Evolutionary conservation across 2,888 invertebrate species (phyloP), one percentile per base, ranked within the genome.

Genomic region (Drosophila siamana): DNA sequence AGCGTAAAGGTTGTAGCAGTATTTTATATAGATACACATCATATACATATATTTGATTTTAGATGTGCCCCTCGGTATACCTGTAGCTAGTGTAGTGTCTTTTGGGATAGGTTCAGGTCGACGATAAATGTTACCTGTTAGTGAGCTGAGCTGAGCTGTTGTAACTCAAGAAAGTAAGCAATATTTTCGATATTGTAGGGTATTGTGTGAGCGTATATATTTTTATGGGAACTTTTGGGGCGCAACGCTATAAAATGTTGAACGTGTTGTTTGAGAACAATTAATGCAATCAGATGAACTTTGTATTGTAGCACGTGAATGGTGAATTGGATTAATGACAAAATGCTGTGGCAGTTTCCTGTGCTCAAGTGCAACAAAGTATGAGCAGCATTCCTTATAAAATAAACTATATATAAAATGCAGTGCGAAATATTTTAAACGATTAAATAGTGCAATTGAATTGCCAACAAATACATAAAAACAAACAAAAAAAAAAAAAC

Each of bases 181-280:
- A 86, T 88, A 88, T 88, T 86, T 88, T 80, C 59, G 67, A 80
- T 71, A 19, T 50, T 55, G 69, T 51, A 68, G 33, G 43, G 46
- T 59, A 55, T 55, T 61, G 69, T 44, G 16, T 40, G 74, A 36
- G 50, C 67, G 44, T 59, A 59, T 54, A 60, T 51, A 54, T 63
- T 61, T 74, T 66, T 76, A 71, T 76, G 74, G 57, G 30, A 59
- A 59, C 57, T 71, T 74, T 74, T 62, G 67, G 41, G 43, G 40
- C 43, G 46, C 22, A 13, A 54, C 33, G 36, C 36, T 40, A 11
- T 40, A 36, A 48, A 52, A 71, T 61, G 47, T 41, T 30, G 52
- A 44, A 46, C 44, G 43, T 69, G 52, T 60, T 47, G 33, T 38
- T 15, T 38, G 36, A 15, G 46, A 56, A 41, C 2, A 50, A n/a